A percentile compares a stretch with the other conserved stretches of the same genome.
phyloP scores from a whole-genome alignment of 2,797 vertebrate species.

The Sebastes reedi region DNA sequence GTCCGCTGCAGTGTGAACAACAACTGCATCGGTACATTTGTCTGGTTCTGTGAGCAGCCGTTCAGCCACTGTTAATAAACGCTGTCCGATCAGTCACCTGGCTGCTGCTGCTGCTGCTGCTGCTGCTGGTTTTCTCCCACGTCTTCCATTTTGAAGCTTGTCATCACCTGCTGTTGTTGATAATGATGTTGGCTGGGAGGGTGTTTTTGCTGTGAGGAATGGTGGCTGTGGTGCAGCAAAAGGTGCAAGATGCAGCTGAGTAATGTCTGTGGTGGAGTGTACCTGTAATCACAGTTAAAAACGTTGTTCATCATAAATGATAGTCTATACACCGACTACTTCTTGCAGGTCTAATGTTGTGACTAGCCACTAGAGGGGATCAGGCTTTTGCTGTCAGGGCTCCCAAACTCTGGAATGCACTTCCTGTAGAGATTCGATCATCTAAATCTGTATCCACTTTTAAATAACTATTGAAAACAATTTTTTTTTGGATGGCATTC shows the following conservation, averaged over 20 bases:
- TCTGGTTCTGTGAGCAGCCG: background rate
- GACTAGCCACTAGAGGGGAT: no score
- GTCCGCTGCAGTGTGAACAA: slow-evolving; percentile 19
- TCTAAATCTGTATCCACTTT: no score
- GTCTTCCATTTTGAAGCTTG: slow-evolving; percentile 7
- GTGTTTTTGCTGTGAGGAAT: slow-evolving; percentile 1
- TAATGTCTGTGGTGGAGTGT: background rate
- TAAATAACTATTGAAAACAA: no score
- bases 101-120: background rate
- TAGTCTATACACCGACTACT: background rate
- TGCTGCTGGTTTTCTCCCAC: background rate
- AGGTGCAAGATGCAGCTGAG: background rate
- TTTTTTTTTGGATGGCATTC: no score
- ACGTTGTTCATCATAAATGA: background rate
- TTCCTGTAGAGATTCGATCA: no score
- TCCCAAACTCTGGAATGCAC: no score
- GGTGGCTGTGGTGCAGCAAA: background rate
- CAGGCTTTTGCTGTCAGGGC: no score
- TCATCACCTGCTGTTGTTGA: slow-evolving; percentile 14
- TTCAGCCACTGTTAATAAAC: slow-evolving; percentile 13
- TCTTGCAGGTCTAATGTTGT: no score
- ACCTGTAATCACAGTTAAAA: background rate
- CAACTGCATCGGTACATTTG: slow-evolving; percentile 14
- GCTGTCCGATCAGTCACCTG: slow-evolving; percentile 21
- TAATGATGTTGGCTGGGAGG: slow-evolving; percentile 9